These are phyloP conservation scores for Typhlomys cinereus DNA, from an alignment of 2,113 vertebrate genomes.

Conservation along the genomic window DNA sequence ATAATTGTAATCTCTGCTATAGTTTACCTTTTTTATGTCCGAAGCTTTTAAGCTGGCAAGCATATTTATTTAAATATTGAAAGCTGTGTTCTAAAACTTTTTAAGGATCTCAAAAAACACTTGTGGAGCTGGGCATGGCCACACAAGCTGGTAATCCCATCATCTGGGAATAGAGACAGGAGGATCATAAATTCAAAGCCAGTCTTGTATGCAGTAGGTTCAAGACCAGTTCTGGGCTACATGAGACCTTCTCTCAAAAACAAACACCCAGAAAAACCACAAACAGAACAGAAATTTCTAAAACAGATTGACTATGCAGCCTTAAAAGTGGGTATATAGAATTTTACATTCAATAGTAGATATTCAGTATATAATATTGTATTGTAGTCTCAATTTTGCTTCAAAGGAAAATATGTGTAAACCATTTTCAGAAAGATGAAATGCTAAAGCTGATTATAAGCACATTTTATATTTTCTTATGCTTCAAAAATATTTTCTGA, in stretches of 20 bases:
- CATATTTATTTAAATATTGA: constrained; percentile 18
- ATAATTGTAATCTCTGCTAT: neutral
- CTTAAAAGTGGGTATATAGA: neutral
- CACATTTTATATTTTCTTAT: neutral
- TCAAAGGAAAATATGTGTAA: neutral
- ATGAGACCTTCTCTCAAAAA: too few species aligned
- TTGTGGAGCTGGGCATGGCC: neutral
- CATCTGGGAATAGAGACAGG: too few species aligned
- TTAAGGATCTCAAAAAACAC: constrained; percentile 27
- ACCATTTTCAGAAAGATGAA: neutral
- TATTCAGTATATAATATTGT: neutral
- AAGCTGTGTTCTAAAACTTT: neutral
- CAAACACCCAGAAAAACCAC: too few species aligned
- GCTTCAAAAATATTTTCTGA: neutral
- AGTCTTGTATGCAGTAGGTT: too few species aligned
- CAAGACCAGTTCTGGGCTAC: too few species aligned
- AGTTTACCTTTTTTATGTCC: neutral
- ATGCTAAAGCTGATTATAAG: neutral
- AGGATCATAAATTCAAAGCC: too few species aligned
- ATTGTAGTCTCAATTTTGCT: neutral
- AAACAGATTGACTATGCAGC: neutral
- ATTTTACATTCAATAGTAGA: constrained; percentile 29
- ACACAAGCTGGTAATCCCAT: too few species aligned
- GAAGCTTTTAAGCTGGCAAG: neutral
- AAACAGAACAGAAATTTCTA: too few species aligned